Evolutionary conservation across 1,140 invertebrate genomes (phyloP).

Genomic region (Tetramorium alpestre): DNA sequence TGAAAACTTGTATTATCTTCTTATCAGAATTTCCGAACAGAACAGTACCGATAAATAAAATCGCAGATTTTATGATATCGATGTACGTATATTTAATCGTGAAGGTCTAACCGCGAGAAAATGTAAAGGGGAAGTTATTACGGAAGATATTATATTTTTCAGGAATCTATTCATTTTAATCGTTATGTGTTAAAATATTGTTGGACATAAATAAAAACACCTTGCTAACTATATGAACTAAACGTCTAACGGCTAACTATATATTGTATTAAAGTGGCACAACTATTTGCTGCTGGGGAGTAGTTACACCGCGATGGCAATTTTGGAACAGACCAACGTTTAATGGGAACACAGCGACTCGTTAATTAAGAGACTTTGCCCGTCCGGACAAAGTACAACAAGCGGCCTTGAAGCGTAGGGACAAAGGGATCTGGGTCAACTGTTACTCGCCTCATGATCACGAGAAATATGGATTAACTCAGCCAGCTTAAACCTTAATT

Average conservation of each 20-base stretch:
- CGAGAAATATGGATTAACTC: constrained; percentile 57
- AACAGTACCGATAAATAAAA: constrained; percentile 2
- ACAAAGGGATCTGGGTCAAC: constrained; percentile 60
- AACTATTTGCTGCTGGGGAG: constrained; percentile 1
- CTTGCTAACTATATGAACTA: neutral
- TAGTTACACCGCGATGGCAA: constrained; percentile 28
- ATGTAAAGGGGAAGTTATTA: neutral
- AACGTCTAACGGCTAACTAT: neutral
- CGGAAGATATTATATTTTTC: neutral
- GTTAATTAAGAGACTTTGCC: constrained; percentile 57
- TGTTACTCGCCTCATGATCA: constrained; percentile 61
- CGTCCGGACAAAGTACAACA: constrained; percentile 27
- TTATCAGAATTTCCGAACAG: constrained; percentile 12
- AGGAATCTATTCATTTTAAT: neutral
- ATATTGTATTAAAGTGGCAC: constrained; percentile 2
- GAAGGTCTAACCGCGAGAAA: neutral
- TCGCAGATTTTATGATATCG: constrained; percentile 10
- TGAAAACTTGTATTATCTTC: constrained; percentile 11
- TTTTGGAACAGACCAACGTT: constrained; percentile 14
- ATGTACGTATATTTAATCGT: neutral
- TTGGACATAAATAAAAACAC: neutral
- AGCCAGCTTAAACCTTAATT: constrained; percentile 50
- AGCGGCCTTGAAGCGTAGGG: constrained; percentile 54
- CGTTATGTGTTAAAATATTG: neutral
- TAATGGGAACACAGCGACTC: constrained; percentile 42